Conservation (phyloP, 1,140 invertebrate species). For the Atta colombica region DNA sequence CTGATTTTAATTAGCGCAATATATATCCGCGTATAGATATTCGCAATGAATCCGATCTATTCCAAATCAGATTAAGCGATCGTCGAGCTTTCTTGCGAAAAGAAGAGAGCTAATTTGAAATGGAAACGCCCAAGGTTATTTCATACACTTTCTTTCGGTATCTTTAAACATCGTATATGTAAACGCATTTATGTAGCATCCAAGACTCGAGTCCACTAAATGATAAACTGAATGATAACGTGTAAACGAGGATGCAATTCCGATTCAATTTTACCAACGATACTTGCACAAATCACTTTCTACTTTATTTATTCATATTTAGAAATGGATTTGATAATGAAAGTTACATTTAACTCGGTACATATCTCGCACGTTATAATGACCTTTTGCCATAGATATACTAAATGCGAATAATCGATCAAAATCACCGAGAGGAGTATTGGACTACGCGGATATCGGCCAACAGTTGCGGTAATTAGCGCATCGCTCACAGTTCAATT, state of each 20-base stretch:
- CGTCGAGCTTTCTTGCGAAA: constrained; percentile 56
- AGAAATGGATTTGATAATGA: constrained; percentile 18
- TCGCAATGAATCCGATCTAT: constrained; percentile 46
- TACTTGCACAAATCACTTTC: constrained; percentile 26
- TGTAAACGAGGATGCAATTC: constrained; percentile 32
- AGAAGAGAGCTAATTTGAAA: constrained; percentile 60
- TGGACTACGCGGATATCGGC: constrained; percentile 28
- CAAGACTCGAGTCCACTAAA: constrained; percentile 18
- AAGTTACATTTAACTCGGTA: constrained; percentile 31
- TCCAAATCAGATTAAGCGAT: constrained; percentile 53
- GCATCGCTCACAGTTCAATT: constrained; percentile 44
- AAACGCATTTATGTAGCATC: constrained; percentile 28
- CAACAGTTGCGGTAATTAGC: constrained; percentile 56
- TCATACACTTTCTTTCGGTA: not conserved
- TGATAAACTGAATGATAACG: constrained; percentile 14
- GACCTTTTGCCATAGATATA: not conserved
- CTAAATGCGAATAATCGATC: constrained; percentile 47
- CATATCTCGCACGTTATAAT: constrained; percentile 14
- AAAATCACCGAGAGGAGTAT: constrained; percentile 49
- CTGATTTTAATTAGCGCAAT: constrained; percentile 54
- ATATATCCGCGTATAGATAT: constrained; percentile 8
- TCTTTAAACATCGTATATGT: constrained; percentile 40
- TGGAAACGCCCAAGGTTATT: constrained; percentile 45
- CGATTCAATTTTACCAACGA: constrained; percentile 16
- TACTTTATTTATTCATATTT: constrained; percentile 9